A percentile compares a stretch with the other conserved stretches of the same genome.
Evolutionary conservation across 2,113 vertebrate species (phyloP).

Genomic region (Plecotus auritus): DNA sequence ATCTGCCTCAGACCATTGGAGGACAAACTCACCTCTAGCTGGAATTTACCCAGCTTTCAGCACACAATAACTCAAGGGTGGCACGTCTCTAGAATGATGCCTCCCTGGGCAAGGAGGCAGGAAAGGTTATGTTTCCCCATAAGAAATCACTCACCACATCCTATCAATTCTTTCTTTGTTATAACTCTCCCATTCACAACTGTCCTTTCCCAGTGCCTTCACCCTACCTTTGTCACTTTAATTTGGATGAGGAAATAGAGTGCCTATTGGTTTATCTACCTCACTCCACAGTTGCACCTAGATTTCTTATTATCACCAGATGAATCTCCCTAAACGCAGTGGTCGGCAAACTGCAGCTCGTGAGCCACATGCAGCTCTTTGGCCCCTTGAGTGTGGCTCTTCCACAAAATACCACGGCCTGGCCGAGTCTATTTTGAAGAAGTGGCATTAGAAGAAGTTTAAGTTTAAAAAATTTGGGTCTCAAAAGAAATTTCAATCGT

Average conservation of each 20-base stretch:
- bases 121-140: not conserved
- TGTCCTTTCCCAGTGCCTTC: not conserved
- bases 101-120: not conserved
- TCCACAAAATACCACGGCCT: no score
- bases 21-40: constrained; percentile 49
- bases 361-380: no score
- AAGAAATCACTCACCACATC: not conserved
- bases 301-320: not conserved
- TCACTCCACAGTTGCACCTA: not conserved
- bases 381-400: no score
- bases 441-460: no score
- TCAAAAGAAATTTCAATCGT: no score
- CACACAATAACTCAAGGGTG: not conserved
- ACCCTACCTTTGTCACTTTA: not conserved
- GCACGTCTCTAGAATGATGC: not conserved
- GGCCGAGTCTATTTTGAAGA: no score
- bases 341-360: no score
- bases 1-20: constrained; percentile 45
- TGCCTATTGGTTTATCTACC: not conserved
- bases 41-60: not conserved
- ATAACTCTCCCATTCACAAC: not conserved
- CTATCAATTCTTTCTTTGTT: not conserved
- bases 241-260: not conserved
- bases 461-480: no score
- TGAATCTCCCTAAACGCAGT: not conserved